Evolutionary conservation across 1,140 invertebrate genomes (phyloP).

Genomic region (Drosophila lowei): DNA sequence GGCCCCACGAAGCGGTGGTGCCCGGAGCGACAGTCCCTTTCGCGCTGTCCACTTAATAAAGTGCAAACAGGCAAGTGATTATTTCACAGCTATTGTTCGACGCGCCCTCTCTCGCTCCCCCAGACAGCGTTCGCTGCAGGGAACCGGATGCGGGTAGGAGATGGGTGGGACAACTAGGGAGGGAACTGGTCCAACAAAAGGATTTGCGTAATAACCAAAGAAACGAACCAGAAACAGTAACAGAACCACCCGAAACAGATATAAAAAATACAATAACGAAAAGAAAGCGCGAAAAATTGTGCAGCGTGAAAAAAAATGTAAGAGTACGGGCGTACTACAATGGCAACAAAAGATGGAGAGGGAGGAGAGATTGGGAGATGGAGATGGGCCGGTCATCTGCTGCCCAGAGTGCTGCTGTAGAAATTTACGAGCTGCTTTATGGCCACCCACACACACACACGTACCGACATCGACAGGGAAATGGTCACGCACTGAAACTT

Average conservation of each 20-base stretch:
- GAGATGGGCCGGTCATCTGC: constrained; percentile 31
- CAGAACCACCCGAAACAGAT: constrained; percentile 28
- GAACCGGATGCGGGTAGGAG: constrained; percentile 15
- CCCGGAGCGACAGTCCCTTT: constrained; percentile 14
- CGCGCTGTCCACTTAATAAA: constrained; percentile 64
- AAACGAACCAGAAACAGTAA: constrained; percentile 43
- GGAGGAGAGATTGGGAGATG: constrained; percentile 9
- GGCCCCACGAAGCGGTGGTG: background rate
- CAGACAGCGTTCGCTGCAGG: too few relatives aligned
- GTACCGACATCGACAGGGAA: background rate
- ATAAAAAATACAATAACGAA: constrained; percentile 24
- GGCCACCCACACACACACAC: constrained; percentile 15
- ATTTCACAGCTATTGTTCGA: constrained; percentile 78
- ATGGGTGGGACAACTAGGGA: constrained; percentile 14
- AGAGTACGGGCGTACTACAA: constrained; percentile 48
- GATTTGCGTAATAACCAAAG: constrained; percentile 73
- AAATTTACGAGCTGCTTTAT: constrained; percentile 78
- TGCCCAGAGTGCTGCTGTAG: constrained; percentile 39
- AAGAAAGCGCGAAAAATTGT: constrained; percentile 47
- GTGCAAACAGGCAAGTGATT: constrained; percentile 79
- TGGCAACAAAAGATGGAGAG: constrained; percentile 19
- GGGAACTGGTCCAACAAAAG: constrained; percentile 41
- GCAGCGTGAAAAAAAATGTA: constrained; percentile 46
- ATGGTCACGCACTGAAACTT: constrained; percentile 22
- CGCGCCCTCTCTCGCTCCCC: constrained; percentile 14